Conservation (phyloP, 2,888 invertebrate genomes). For the Tetramorium bicarinatum region DNA sequence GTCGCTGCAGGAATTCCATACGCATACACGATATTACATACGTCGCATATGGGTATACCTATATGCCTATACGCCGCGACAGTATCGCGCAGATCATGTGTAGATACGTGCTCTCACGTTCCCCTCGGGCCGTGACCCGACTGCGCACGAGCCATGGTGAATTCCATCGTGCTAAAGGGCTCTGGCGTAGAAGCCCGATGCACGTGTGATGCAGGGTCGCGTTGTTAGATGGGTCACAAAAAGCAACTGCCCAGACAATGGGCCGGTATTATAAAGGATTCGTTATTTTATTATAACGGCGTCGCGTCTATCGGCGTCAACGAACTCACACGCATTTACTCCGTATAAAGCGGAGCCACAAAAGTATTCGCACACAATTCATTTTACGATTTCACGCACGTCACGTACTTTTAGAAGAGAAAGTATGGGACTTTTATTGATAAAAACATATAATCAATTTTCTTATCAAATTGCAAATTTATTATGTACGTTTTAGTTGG, state of each 20-base stretch:
- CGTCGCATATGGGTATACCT: conserved; percentile 17
- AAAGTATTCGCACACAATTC: background rate
- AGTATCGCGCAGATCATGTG: conserved; percentile 51
- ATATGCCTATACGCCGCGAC: conserved; percentile 38
- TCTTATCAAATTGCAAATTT: background rate
- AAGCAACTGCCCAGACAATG: conserved; percentile 48
- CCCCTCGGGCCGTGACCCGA: conserved; percentile 61
- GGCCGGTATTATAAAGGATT: conserved; percentile 33
- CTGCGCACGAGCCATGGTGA: conserved; percentile 60
- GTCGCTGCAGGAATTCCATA: conserved; percentile 29
- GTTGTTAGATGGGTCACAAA: conserved; percentile 50
- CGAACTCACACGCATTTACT: conserved; percentile 11
- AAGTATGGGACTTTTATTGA: background rate
- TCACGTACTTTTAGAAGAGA: background rate
- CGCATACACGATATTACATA: conserved; percentile 49
- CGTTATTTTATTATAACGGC: conserved; percentile 31
- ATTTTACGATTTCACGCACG: background rate
- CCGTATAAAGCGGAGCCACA: background rate
- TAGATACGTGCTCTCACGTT: conserved; percentile 60
- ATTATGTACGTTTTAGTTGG: background rate
- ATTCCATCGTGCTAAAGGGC: conserved; percentile 62
- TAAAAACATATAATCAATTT: background rate
- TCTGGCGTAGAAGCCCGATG: background rate
- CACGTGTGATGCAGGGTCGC: conserved; percentile 23
- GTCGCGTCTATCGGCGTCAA: conserved; percentile 30